phyloP scores from a whole-genome alignment of 2,888 invertebrate genomes.

The Sympetrum striolatum region DNA sequence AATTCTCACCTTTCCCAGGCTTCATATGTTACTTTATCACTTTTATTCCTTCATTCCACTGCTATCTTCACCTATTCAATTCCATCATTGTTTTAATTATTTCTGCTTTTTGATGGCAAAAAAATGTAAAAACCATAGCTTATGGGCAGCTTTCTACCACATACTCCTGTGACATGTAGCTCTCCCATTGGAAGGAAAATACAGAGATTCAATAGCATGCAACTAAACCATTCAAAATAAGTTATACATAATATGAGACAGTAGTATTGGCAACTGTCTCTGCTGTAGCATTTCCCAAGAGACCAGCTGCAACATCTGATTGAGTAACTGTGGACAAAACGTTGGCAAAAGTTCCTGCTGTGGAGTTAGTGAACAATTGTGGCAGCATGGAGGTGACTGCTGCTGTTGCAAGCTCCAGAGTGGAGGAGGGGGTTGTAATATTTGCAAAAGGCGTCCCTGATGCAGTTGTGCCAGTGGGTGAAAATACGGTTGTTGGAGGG shows the following conservation, averaged over 20 bases:
- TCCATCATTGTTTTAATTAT: not conserved
- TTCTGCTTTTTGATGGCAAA: not conserved
- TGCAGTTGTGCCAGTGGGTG: not conserved
- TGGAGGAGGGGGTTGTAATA: not conserved
- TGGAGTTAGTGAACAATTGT: not conserved
- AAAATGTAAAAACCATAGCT: constrained; percentile 5
- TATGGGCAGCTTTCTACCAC: not conserved
- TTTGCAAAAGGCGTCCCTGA: not conserved
- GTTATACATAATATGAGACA: constrained; percentile 14
- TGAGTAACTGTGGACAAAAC: constrained; percentile 20
- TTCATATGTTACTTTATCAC: not conserved
- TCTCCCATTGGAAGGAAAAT: not conserved
- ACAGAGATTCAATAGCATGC: constrained; percentile 9
- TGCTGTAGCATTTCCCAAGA: constrained; percentile 16
- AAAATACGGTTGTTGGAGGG: not conserved
- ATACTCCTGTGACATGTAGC: not conserved
- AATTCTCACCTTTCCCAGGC: not conserved
- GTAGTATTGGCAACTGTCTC: constrained; percentile 19
- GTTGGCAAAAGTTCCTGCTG: not conserved
- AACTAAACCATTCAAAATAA: not conserved
- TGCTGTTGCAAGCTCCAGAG: constrained; percentile 4
- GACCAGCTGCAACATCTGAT: not conserved
- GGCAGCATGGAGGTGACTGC: not conserved
- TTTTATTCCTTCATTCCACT: not conserved
- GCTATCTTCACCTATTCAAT: not conserved